A percentile compares a stretch with the other conserved stretches of the same genome.
phyloP scores from a whole-genome alignment of 1,140 invertebrate genomes.

The Trichonephila clavata region DNA sequence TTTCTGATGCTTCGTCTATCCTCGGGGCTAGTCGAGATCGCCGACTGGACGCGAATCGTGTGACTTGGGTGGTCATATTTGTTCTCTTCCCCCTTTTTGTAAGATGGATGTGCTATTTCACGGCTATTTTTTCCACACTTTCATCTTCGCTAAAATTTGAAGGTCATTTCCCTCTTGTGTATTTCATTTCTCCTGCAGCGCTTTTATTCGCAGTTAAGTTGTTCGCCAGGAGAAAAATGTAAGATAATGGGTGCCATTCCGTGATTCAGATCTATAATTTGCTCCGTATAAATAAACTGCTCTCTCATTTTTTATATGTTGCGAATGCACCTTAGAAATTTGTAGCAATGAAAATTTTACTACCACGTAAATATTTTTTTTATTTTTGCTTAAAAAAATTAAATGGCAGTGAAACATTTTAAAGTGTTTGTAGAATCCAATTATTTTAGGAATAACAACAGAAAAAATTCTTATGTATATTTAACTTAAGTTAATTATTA shows the following conservation, averaged over 20 bases:
- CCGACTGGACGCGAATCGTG: constrained; percentile 23
- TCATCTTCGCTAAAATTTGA: constrained; percentile 21
- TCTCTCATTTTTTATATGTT: no score
- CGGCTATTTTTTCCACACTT: constrained; percentile 49
- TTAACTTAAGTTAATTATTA: no score
- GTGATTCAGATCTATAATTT: not conserved
- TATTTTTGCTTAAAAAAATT: no score
- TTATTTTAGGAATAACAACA: no score
- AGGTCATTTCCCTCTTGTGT: constrained; percentile 36
- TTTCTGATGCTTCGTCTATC: constrained; percentile 1
- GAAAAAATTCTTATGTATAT: no score
- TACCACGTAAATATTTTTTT: no score
- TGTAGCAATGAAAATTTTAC: no score
- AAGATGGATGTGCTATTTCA: constrained; percentile 46
- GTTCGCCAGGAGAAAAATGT: not conserved
- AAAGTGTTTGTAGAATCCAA: no score
- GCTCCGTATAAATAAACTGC: not conserved
- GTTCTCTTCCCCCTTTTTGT: not conserved
- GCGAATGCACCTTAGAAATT: no score
- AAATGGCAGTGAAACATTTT: no score
- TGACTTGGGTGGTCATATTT: constrained; percentile 68
- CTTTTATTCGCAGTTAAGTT: not conserved
- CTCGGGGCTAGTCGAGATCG: not conserved
- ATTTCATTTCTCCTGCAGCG: not conserved
- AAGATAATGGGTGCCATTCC: not conserved